Percentiles rank a stretch among this genome's conserved stretches.
Evolutionary conservation across 2,113 vertebrate genomes (phyloP).

Genomic region (Aptenodytes patagonicus): DNA sequence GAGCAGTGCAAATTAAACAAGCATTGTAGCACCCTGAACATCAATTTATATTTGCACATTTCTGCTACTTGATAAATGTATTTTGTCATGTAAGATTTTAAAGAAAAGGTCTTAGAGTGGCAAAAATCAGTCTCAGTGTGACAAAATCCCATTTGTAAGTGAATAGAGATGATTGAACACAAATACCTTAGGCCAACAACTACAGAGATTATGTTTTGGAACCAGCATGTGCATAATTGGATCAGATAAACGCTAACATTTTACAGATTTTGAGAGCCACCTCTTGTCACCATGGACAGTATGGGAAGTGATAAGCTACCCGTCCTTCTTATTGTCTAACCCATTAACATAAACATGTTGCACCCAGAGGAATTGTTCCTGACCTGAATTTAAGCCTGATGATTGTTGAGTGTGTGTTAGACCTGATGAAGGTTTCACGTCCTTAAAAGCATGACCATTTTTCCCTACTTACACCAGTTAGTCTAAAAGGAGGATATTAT

Average conservation of each 20-base stretch:
- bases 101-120: background rate
- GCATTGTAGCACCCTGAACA: background rate
- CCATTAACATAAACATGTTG: background rate
- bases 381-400: background rate
- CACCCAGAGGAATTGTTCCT: background rate
- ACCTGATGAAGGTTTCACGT: background rate
- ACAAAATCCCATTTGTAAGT: background rate
- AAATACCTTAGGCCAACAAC: background rate
- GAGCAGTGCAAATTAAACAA: background rate
- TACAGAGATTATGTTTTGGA: background rate
- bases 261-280: background rate
- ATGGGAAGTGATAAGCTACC: background rate
- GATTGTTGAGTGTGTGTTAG: background rate
- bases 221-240: background rate
- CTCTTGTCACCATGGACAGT: background rate
- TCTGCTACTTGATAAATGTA: background rate
- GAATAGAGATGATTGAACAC: background rate
- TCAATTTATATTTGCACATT: background rate
- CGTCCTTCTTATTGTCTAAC: background rate
- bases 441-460: background rate
- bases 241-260: background rate
- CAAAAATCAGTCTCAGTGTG: background rate
- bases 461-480: background rate
- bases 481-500: background rate
- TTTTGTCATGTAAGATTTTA: background rate